Evolutionary conservation across 2,888 invertebrate genomes (phyloP), one percentile per base, ranked within the genome.

Genomic region (Synergus laeviventris): DNA sequence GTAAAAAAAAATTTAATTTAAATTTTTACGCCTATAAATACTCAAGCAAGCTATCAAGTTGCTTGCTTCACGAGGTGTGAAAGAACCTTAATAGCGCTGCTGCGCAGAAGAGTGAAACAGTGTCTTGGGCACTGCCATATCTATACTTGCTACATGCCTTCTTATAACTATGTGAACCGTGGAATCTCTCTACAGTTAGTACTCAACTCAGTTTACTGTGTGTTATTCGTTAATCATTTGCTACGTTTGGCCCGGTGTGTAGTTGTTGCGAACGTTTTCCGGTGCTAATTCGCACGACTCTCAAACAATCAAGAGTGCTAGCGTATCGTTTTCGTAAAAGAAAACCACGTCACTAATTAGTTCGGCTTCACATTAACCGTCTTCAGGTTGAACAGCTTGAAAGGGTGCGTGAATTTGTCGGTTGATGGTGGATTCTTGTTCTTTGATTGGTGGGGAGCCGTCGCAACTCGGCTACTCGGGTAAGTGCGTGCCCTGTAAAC

Each of bases 401-500:
- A 21, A 56, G n/a, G 49, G 49, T 49, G 49, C 49, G 49, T 9
- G 49, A 49, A 49, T n/a, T 49, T 12, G 12, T 21, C 61, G 11
- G n/a, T 62, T 62, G n/a, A 62, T 62, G 31, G 36, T 31, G 31
- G 31, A 31, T 31, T 31, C 31, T 31, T 31, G 31, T 31, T 31
- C 31, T 31, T 31, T 3, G 31, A 31, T 31, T 31, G 31, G 31
- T 62, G 61, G 11, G 8, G 61, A 36, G n/a, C n/a, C 12, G 2
- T 24, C 21, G 21, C 12, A 56, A 21, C 56, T 21, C 21, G 12
- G 18, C 9, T 56, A 12, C 56, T 21, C 56, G 21, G 18, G 12
- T 56, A 4, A 56, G 56, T 56, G 56, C 56, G 56, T 56, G 56
- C 54, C 49, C 75, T n/a, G 31, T 78, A 79, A 73, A 79, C 78